phyloP scores from a whole-genome alignment of 2,797 vertebrate species.

The Danionella dracula region DNA sequence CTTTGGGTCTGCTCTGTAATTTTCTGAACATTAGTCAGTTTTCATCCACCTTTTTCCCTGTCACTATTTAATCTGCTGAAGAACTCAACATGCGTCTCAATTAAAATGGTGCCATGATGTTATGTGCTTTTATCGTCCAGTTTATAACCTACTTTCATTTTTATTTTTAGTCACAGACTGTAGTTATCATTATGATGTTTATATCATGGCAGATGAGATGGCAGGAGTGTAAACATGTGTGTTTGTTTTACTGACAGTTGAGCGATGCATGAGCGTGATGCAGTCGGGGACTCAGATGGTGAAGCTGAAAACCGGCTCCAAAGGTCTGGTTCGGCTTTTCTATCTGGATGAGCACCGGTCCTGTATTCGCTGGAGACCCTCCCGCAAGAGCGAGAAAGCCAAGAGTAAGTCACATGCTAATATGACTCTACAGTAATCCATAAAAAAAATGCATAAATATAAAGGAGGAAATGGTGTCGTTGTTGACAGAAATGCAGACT shows the following conservation, averaged over 20 bases:
- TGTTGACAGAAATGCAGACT: too few relatives aligned
- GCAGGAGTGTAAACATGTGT: neutral
- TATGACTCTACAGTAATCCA: neutral
- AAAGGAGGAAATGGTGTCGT: too few relatives aligned
- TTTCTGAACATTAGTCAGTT: neutral
- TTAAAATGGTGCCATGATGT: neutral
- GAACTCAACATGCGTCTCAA: neutral
- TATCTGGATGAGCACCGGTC: constrained; percentile 97
- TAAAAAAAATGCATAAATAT: too few relatives aligned
- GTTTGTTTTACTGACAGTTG: constrained; percentile 71
- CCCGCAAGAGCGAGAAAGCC: constrained; percentile 95
- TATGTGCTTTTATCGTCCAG: neutral
- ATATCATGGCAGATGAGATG: neutral
- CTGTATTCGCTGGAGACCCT: constrained; percentile 95
- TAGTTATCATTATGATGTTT: neutral
- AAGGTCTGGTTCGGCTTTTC: constrained; percentile 93
- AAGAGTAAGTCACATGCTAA: constrained; percentile 79
- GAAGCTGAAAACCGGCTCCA: constrained; percentile 92
- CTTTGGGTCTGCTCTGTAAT: neutral
- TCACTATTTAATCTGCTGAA: too few relatives aligned
- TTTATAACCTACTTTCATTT: neutral
- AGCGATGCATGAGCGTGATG: constrained; percentile 99
- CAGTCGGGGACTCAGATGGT: constrained; percentile 99
- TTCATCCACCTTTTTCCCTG: too few relatives aligned
- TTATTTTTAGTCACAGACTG: neutral